Evolutionary conservation across 2,888 invertebrate species (phyloP).

Genomic region (Sipunculus nudus): DNA sequence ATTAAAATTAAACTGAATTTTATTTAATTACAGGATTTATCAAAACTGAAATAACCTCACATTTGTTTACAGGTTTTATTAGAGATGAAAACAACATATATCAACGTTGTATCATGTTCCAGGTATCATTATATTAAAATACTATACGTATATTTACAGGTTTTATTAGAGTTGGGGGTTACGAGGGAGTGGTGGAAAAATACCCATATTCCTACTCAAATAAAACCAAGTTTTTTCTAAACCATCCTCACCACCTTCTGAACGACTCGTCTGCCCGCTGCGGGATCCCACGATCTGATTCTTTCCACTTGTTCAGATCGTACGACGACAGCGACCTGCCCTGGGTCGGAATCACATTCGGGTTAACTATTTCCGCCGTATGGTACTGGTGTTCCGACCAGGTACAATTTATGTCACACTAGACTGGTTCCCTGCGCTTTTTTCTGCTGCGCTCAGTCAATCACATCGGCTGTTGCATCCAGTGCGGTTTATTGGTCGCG

Average conservation of each 20-base stretch:
- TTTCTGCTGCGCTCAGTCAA: too few relatives aligned
- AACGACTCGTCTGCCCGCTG: constrained; percentile 7
- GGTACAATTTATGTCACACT: too few relatives aligned
- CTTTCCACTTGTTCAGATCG: constrained; percentile 41
- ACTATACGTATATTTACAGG: constrained; percentile 22
- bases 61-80: too few relatives aligned
- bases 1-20: too few relatives aligned
- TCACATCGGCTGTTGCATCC: too few relatives aligned
- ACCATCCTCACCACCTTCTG: not conserved
- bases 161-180: constrained; percentile 68
- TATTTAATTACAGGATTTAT: too few relatives aligned
- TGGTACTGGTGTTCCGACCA: constrained; percentile 49
- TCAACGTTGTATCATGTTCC: too few relatives aligned
- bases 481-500: too few relatives aligned
- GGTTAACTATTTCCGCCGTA: constrained; percentile 43
- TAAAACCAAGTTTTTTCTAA: constrained; percentile 33
- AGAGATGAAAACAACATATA: too few relatives aligned
- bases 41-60: too few relatives aligned
- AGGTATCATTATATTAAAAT: too few relatives aligned
- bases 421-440: too few relatives aligned
- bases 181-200: constrained; percentile 62
- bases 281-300: constrained; percentile 23
- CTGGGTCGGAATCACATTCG: constrained; percentile 46
- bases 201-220: constrained; percentile 63
- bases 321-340: constrained; percentile 41